Evolutionary conservation across 2,888 invertebrate genomes (phyloP), one percentile per base, ranked within the genome.

Genomic region (Sinelater perroti): DNA sequence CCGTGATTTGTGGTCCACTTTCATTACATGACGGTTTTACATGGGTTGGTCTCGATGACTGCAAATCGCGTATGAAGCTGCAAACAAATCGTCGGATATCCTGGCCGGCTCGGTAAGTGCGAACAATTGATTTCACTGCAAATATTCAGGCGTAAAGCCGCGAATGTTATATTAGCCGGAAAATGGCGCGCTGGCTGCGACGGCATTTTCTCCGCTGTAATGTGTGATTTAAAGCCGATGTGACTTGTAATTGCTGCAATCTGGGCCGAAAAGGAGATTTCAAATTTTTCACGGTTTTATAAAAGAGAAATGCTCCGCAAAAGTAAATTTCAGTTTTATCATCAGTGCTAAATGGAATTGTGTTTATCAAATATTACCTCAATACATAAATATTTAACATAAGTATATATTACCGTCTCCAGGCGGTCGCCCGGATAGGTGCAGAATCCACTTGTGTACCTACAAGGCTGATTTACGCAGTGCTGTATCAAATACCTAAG

Each of bases 1-100:
- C 61, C 61, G 65, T 61, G 64, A 65, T 67, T 65, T 68, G 66
- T 63, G 64, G 67, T 63, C 59, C 62, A 64, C 53, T 53, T 53
- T 45, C 53, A 52, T 52, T 52, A 52, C 42, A 52, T 44, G 45
- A 45, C 45, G 28, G 45, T 45, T 53, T 46, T 53, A 46, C 53
- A 53, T 53, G 45, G 45, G 35, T 26, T 45, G 45, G 44, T 53
- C 30, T 31, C 42, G 44, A 52, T 52, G 42, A 52, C 40, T 51
- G 51, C 42, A 51, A 51, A 51, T 52, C 31, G 42, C 30, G 42
- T 44, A 42, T 42, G 31, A 53, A 45, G 26, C 45, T 53, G 53
- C 36, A 28, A 53, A 45, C 53, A 46, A 53, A 52, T 52, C 30
- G 40, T 42, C 44, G 33, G 38, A 52, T 52, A 42, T 44, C 52